A percentile compares a stretch with the other conserved stretches of the same genome.
These are phyloP conservation scores for Acromyrmex charruanus DNA, from an alignment of 1,140 invertebrate species.

Conservation along the genomic window DNA sequence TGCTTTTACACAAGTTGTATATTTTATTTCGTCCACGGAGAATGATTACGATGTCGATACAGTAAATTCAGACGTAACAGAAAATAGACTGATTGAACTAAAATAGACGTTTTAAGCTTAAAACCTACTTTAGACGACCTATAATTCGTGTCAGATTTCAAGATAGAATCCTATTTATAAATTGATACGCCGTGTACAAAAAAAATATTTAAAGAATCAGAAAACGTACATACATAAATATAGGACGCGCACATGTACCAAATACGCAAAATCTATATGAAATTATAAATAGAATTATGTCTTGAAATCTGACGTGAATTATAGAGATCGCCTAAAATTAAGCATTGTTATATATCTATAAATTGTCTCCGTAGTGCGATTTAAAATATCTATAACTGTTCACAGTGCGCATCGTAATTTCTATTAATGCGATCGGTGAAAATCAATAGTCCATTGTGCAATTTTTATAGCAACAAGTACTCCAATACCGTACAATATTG, in stretches of 20 bases:
- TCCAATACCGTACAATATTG: background rate
- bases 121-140: background rate
- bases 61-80: background rate
- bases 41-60: background rate
- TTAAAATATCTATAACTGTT: background rate
- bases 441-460: background rate
- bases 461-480: conserved; percentile 14
- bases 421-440: background rate
- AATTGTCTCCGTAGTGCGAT: background rate
- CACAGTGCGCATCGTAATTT: background rate
- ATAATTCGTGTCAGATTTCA: conserved; percentile 16
- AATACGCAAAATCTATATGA: background rate
- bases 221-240: background rate
- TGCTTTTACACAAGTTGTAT: background rate
- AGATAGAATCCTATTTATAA: conserved; percentile 25
- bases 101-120: background rate
- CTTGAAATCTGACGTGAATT: conserved; percentile 5
- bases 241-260: background rate
- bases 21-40: background rate
- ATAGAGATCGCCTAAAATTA: conserved; percentile 8
- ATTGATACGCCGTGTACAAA: background rate
- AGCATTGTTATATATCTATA: conserved; percentile 9
- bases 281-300: conserved; percentile 7
- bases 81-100: background rate
- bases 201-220: background rate